Evolutionary conservation across 2,113 vertebrate genomes (phyloP), one percentile per base, ranked within the genome.

Genomic region (Benthochromis sp.): DNA sequence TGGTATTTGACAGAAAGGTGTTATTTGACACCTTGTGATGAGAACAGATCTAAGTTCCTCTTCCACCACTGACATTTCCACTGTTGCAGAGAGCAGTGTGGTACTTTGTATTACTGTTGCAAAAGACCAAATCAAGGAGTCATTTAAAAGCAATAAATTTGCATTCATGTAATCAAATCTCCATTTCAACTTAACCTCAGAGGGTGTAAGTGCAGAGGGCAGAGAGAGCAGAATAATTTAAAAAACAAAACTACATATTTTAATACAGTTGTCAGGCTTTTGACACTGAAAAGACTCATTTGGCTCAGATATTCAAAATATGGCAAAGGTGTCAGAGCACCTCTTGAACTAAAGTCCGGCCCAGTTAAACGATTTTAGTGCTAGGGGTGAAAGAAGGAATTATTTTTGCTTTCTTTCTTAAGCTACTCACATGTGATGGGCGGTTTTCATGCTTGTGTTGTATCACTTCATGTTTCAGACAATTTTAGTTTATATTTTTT

Each of bases 301-400:
- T 88, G 80, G 78, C 81, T 90, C 63, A 79, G 47, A 91, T 81
- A 86, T 81, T 73, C 78, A 66, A 85, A 86, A 82, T 45, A 83
- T 81, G 89, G 81, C 85, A 86, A 19, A 43, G 4, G 71, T 78
- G 73, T 52, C 45, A 78, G 47, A 78, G 45, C 73, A n/a, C 43
- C 59, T 85, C 80, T 80, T 59, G 53, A 29, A 83, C 66, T 45
- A 29, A 34, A 82, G 5, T 47, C 13, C 9, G 17, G 73, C 17
- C 27, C 27, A 52, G 27, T 47, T 34, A 52, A 78, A 78, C 45
- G 0, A 52, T 50, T 21, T 50, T 79, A 55, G 83, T 36, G 88
- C 79, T 55, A 69, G 21, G 50, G 61, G 73, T 47, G 78, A 78
- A 80, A 84, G 69, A 85, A 55, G 83, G 83, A 38, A 16, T 11